Conservation (phyloP, 2,888 invertebrate genomes). For the Dorcus hopei region DNA sequence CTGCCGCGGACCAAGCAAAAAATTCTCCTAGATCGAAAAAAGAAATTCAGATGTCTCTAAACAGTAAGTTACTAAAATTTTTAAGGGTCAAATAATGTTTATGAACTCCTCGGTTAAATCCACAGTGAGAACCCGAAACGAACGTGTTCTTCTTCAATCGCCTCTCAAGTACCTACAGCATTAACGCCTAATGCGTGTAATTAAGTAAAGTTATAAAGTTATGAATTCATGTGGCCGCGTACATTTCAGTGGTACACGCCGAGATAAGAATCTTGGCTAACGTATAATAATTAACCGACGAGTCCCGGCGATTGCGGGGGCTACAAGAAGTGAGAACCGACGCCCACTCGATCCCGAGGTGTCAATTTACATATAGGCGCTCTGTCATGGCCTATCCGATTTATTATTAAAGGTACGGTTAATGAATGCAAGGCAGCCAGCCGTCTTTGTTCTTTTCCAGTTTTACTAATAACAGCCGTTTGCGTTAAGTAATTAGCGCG, state of each 20-base stretch:
- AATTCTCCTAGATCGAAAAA: too few relatives aligned
- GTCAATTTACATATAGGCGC: constrained; percentile 31
- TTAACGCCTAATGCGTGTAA: constrained; percentile 12
- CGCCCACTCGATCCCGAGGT: constrained; percentile 24
- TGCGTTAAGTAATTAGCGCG: not conserved
- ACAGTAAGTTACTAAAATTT: too few relatives aligned
- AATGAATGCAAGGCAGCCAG: constrained; percentile 31
- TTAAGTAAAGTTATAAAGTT: constrained; percentile 14
- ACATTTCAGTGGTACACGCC: constrained; percentile 7
- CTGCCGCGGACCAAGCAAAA: too few relatives aligned
- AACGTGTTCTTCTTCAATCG: constrained; percentile 13
- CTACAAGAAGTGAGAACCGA: constrained; percentile 19
- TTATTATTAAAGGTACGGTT: constrained; percentile 29
- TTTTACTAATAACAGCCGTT: constrained; percentile 3
- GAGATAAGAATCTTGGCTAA: constrained; percentile 5
- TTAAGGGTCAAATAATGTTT: too few relatives aligned
- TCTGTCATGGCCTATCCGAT: constrained; percentile 21
- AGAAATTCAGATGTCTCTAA: too few relatives aligned
- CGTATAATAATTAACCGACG: constrained; percentile 23
- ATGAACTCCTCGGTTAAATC: too few relatives aligned
- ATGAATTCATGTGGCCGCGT: constrained; percentile 9
- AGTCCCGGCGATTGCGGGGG: constrained; percentile 13
- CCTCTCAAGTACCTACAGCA: not conserved
- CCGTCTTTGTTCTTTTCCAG: constrained; percentile 6
- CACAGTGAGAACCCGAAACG: too few relatives aligned